Evolutionary conservation across 1,140 invertebrate genomes (phyloP).

Genomic region (Goniozus legneri): DNA sequence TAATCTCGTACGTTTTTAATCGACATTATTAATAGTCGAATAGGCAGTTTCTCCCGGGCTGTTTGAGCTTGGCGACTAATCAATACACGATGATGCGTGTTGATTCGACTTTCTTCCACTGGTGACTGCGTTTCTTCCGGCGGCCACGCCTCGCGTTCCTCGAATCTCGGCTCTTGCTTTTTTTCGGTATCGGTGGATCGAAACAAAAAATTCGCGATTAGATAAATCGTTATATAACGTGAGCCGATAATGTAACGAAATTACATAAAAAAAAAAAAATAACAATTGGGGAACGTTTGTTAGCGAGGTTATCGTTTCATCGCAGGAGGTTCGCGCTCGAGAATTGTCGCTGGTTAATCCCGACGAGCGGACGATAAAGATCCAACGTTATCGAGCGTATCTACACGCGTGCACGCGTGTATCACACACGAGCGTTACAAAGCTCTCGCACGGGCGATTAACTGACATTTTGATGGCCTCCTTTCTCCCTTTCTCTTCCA

Average conservation of each 20-base stretch:
- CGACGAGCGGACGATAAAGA: too few species aligned
- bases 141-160: neutral
- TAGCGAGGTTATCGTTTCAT: too few species aligned
- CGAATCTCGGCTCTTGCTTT: neutral
- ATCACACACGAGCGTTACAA: slow-evolving; percentile 10
- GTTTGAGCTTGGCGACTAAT: neutral
- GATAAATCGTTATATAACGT: neutral
- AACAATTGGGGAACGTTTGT: too few species aligned
- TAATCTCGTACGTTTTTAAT: neutral
- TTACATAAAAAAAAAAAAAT: neutral
- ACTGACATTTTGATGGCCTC: slow-evolving; percentile 35
- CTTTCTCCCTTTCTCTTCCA: slow-evolving; percentile 21
- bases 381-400: neutral
- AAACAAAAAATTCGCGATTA: neutral
- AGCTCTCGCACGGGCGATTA: slow-evolving; percentile 2
- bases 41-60: neutral
- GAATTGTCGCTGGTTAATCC: neutral
- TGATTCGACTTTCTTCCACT: neutral
- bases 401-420: neutral
- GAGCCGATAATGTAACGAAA: neutral
- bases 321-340: too few species aligned
- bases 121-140: neutral
- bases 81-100: neutral
- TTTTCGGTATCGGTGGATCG: neutral
- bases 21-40: neutral